These are phyloP conservation scores for Ramphastos sulfuratus DNA, from an alignment of 2,113 vertebrate species.

Conservation along the genomic window DNA sequence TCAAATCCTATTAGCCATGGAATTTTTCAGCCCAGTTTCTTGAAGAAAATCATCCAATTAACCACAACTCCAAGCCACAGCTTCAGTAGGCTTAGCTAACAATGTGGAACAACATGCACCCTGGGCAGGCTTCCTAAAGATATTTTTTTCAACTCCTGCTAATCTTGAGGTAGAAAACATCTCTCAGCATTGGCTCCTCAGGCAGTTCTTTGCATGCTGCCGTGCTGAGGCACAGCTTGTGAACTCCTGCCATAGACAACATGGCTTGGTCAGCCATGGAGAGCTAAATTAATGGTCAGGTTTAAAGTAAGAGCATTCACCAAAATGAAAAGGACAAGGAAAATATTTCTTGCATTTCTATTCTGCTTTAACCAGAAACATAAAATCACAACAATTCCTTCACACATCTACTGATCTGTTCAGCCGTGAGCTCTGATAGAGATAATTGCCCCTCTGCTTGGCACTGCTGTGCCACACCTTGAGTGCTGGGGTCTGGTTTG, in stretches of 20 bases:
- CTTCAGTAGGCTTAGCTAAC: not conserved
- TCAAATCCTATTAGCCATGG: not conserved
- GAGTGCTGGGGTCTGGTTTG: too few species aligned
- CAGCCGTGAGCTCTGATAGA: not conserved
- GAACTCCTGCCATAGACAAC: not conserved
- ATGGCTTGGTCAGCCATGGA: not conserved
- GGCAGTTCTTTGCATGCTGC: not conserved
- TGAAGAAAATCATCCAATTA: conserved; percentile 4
- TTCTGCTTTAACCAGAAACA: not conserved
- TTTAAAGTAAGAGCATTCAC: not conserved
- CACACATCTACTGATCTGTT: not conserved
- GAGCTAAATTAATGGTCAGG: not conserved
- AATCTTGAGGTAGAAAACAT: not conserved
- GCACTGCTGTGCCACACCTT: too few species aligned
- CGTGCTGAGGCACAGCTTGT: not conserved
- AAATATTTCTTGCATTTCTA: not conserved
- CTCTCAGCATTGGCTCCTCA: not conserved
- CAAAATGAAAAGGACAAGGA: not conserved
- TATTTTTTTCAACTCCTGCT: not conserved
- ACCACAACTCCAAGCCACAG: not conserved
- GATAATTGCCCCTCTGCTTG: not conserved
- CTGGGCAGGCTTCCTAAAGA: not conserved
- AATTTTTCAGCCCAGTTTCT: conserved; percentile 3
- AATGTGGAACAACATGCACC: not conserved
- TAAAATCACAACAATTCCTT: not conserved